Base-by-base conservation (phyloP, 2,113 vertebrate species). In the Microtus pennsylvanicus region DNA sequence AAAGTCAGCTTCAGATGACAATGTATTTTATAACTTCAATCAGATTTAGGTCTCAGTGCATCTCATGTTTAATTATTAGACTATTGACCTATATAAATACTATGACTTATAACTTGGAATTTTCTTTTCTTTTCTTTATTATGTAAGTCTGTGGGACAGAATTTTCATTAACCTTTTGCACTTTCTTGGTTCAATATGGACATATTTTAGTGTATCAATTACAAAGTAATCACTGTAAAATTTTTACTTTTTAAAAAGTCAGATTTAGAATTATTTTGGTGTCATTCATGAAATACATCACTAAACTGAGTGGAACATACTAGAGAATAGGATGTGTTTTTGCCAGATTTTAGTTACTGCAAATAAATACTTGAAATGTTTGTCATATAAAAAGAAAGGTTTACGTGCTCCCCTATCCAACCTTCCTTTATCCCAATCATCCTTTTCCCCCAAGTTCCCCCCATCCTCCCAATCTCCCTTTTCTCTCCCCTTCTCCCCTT, bases 121-220 rank as follows among this genome's bases (percentile, higher is more conserved):
- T 80, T 38, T 92, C 11, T 92, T 80, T 38, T 92, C 11, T 42
- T 96, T 92, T 80, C 61, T 52, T 89, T 81, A n/a, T 22, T 93
- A 12, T 74, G 0, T 47, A 14, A 75, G 28, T 50, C 7, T 85
- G 28, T 85, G 50, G 0, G 52, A 52, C 33, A 81, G 30, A 88
- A 13, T 55, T 93, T 4, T 95, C 30, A 81, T 33, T 9, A 76
- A 77, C 38, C n/a, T 82, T 3, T 21, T 28, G 42, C 3, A 69
- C 5, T 11, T 70, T 92, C 78, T 33, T 52, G 22, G 1, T 81
- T 1, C 69, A 38, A 26, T 38, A 0, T 33, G 21, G 81, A 69
- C 9, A n/a, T 33, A 76, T 77, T 89, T 63, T 42, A 63, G 19
- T 50, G 45, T 50, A 72, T 17, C 8, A 55, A 11, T 19, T 87